Percentiles rank a stretch among this genome's conserved stretches.
phyloP scores from a whole-genome alignment of 2,113 vertebrate species.

The Hydrochoerus hydrochaeris region DNA sequence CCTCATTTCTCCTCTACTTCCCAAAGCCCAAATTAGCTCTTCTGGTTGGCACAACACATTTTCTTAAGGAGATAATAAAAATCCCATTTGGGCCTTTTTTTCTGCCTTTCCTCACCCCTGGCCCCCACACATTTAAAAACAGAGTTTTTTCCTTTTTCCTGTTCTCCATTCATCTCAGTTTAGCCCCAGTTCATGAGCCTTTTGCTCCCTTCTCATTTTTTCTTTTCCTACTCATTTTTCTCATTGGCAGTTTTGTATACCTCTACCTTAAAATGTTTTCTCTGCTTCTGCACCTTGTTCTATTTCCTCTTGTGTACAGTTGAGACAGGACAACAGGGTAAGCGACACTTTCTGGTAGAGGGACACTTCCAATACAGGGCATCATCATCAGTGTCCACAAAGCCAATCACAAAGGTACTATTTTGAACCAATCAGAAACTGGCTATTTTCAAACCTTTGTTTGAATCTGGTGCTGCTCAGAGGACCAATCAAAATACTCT shows the following conservation, averaged over 20 bases:
- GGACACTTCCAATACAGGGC: not conserved
- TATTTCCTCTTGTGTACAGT: not conserved
- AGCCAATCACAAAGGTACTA: not conserved
- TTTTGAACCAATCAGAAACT: not conserved
- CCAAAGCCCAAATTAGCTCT: conserved; percentile 73
- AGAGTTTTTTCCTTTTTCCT: not conserved
- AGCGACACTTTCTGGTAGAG: not conserved
- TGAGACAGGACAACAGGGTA: not conserved
- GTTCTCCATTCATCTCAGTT: not conserved
- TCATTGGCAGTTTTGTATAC: not conserved
- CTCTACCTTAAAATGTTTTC: not conserved
- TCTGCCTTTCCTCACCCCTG: not conserved
- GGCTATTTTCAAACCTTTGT: not conserved
- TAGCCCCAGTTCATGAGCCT: not conserved
- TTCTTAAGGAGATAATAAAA: conserved; percentile 55
- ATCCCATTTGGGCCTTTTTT: not conserved
- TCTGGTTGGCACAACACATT: conserved; percentile 33
- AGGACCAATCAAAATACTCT: not conserved
- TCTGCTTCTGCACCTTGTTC: not conserved
- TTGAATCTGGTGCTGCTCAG: not conserved
- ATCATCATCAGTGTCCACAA: not conserved
- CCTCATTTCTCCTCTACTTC: conserved; percentile 80
- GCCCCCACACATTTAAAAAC: not conserved
- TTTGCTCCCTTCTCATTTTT: not conserved
- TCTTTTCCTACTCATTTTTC: not conserved